Conservation (phyloP, 2,113 vertebrate species). For the Chaenocephalus aceratus region DNA sequence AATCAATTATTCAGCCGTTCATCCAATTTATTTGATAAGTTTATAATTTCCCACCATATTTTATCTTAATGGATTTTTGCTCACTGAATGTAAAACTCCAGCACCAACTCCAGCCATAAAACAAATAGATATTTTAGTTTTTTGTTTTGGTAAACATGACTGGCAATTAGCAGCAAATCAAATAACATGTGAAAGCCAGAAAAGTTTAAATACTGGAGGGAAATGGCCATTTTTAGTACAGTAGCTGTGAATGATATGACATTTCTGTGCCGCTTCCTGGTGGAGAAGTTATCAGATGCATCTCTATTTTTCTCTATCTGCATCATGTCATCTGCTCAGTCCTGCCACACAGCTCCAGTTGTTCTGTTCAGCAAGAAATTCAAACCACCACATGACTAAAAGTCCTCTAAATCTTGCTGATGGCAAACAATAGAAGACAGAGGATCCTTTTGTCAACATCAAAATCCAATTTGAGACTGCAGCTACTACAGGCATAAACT, state of each 20-base stretch:
- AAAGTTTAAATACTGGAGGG: conserved; percentile 13
- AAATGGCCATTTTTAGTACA: conserved; percentile 23
- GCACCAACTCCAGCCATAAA: conserved; percentile 19
- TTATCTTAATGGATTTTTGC: conserved; percentile 29
- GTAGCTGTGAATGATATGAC: conserved; percentile 33
- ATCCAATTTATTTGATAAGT: conserved; percentile 7
- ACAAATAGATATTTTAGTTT: conserved; percentile 12
- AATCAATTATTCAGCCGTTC: conserved; percentile 29
- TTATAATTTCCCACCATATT: conserved; percentile 22
- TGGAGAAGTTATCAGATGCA: conserved; percentile 55
- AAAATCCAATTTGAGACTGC: conserved; percentile 57
- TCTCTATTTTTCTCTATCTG: conserved; percentile 52
- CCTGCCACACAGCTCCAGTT: conserved; percentile 29
- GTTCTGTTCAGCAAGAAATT: conserved; percentile 33
- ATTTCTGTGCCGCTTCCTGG: conserved; percentile 43
- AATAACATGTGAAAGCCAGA: conserved; percentile 16
- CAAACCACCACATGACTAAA: conserved; percentile 29
- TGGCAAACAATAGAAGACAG: conserved; percentile 58
- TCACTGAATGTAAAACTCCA: conserved; percentile 24
- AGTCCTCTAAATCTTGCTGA: conserved; percentile 55
- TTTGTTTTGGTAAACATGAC: conserved; percentile 25
- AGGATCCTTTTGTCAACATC: conserved; percentile 62
- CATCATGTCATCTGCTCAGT: conserved; percentile 58
- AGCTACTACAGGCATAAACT: conserved; percentile 14
- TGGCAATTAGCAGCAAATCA: conserved; percentile 10